These are phyloP conservation scores for Pollicipes pollicipes DNA, from an alignment of 1,140 invertebrate genomes.

Conservation along the genomic window DNA sequence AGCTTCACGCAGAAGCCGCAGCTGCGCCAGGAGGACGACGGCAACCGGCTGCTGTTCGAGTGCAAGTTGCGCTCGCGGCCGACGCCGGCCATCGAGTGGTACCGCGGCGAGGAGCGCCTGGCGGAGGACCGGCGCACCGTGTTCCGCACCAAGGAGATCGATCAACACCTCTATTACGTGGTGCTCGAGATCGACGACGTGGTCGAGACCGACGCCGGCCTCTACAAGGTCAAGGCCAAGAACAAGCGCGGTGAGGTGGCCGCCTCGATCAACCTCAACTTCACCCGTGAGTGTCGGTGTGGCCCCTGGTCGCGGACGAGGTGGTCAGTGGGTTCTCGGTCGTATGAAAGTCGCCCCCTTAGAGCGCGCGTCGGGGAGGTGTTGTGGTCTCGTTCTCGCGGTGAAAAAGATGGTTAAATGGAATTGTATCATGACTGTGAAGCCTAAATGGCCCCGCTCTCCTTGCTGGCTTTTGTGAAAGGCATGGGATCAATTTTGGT, in stretches of 20 bases:
- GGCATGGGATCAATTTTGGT: no score
- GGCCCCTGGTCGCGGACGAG: no score
- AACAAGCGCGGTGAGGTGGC: slow-evolving; percentile 95
- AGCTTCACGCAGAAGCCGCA: slow-evolving; percentile 94
- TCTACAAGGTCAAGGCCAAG: slow-evolving; percentile 94
- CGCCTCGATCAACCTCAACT: slow-evolving; percentile 95
- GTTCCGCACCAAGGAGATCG: slow-evolving; percentile 45
- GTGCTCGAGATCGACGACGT: slow-evolving; percentile 87
- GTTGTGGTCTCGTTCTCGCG: no score
- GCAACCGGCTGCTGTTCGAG: slow-evolving; percentile 86
- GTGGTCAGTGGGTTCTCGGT: no score
- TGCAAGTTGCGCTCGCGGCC: slow-evolving; percentile 74
- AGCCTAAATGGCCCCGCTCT: no score
- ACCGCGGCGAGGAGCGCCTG: slow-evolving; percentile 62
- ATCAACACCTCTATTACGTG: slow-evolving; percentile 64
- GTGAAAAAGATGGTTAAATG: no score
- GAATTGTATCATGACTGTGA: no score
- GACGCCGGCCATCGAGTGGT: slow-evolving; percentile 82
- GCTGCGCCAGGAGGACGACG: slow-evolving; percentile 84
- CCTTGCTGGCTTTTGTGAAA: no score
- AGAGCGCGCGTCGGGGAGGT: no score
- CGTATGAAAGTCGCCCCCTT: no score
- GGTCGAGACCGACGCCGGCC: slow-evolving; percentile 83
- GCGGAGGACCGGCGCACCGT: slow-evolving; percentile 56
- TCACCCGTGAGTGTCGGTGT: slow-evolving; percentile 67